Conservation (phyloP, 2,113 vertebrate species). For the Bucco capensis region DNA sequence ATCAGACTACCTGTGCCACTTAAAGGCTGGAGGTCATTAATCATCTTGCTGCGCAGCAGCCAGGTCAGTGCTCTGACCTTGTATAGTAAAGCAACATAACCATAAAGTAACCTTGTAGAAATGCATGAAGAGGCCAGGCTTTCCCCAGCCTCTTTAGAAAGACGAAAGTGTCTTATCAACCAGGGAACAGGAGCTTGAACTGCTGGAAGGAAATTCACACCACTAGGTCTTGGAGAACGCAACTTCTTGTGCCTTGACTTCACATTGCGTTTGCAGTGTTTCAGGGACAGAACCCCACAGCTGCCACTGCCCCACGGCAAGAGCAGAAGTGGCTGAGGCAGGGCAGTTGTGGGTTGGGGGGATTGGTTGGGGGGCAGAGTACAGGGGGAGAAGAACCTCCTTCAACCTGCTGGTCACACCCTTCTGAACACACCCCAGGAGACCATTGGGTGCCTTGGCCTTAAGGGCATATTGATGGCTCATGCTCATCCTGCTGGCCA, state of each 20-base stretch:
- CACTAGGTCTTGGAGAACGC: rapidly evolving
- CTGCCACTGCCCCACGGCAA: no score
- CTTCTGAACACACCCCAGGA: no score
- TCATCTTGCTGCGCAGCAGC: neutral
- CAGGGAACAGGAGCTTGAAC: neutral
- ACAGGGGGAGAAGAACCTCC: no score
- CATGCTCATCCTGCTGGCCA: no score
- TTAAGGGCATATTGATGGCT: no score
- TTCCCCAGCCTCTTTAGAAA: neutral
- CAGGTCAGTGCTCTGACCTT: neutral
- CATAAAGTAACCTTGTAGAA: neutral
- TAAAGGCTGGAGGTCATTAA: neutral
- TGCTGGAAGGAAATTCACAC: neutral
- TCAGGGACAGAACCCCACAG: neutral
- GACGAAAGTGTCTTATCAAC: neutral
- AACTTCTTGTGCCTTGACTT: neutral
- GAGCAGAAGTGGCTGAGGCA: no score
- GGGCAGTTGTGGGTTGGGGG: no score
- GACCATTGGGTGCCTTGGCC: no score
- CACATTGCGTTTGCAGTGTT: neutral
- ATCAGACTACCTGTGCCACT: neutral
- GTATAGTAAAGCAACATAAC: no score
- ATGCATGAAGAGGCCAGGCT: neutral
- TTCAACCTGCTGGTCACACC: no score
- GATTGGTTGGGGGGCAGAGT: no score